Evolutionary conservation across 2,888 invertebrate genomes (phyloP).

Genomic region (Geotrupes spiniger): DNA sequence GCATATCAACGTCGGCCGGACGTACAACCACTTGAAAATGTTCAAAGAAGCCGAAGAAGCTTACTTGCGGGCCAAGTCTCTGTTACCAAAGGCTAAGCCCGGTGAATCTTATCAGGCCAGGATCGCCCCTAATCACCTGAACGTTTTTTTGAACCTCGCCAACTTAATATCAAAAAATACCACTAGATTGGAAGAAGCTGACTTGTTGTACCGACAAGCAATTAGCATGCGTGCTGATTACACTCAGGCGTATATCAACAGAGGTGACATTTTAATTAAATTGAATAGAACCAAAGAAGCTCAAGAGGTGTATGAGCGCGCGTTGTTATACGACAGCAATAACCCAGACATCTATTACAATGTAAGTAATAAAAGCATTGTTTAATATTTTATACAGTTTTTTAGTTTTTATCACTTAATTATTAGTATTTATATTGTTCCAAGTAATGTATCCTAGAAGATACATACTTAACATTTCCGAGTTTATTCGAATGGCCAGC

Average conservation of each 20-base stretch:
- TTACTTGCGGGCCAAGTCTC: slow-evolving; percentile 83
- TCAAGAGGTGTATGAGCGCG: slow-evolving; percentile 90
- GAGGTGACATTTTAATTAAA: slow-evolving; percentile 94
- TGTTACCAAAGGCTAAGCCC: slow-evolving; percentile 86
- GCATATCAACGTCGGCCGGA: slow-evolving; percentile 94
- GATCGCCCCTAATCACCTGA: slow-evolving; percentile 93
- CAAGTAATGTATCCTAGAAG: background rate
- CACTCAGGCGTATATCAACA: slow-evolving; percentile 93
- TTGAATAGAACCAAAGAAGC: slow-evolving; percentile 92
- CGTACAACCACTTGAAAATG: slow-evolving; percentile 87
- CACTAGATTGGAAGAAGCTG: slow-evolving; percentile 89
- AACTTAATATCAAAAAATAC: slow-evolving; percentile 92
- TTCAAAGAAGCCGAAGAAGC: slow-evolving; percentile 90
- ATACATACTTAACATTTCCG: no score
- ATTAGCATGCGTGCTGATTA: slow-evolving; percentile 97
- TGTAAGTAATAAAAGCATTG: slow-evolving; percentile 61
- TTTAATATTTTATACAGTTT: slow-evolving; percentile 3
- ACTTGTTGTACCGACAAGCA: slow-evolving; percentile 89
- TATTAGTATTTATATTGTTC: background rate
- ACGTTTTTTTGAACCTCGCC: slow-evolving; percentile 92
- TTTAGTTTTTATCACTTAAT: background rate
- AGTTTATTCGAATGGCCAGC: no score
- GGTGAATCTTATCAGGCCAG: slow-evolving; percentile 94
- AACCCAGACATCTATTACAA: slow-evolving; percentile 95
- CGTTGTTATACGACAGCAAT: slow-evolving; percentile 86